Percentiles rank a stretch among this genome's conserved stretches.
Conservation (phyloP, 2,888 invertebrate genomes). For the Apamea anceps region DNA sequence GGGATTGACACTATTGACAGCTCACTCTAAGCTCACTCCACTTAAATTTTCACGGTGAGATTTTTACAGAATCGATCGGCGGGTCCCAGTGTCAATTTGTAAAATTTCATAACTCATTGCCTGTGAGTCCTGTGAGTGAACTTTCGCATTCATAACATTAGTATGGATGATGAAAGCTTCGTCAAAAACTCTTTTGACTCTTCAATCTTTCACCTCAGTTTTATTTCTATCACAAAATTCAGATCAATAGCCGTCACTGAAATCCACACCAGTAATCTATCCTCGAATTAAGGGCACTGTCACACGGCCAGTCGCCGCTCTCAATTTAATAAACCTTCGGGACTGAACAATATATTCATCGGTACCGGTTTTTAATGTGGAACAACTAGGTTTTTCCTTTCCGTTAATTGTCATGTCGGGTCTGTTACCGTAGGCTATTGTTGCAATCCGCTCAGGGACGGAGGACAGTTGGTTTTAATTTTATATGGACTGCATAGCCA, state of each 20-base stretch:
- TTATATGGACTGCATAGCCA: slow-evolving; percentile 18
- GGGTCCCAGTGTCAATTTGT: too few relatives aligned
- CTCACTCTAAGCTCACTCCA: too few relatives aligned
- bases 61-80: too few relatives aligned
- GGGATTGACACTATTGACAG: too few relatives aligned
- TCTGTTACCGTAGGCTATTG: slow-evolving; percentile 67
- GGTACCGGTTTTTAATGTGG: slow-evolving; percentile 67
- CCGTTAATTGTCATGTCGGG: slow-evolving; percentile 77
- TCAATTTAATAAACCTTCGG: slow-evolving; percentile 61
- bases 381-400: slow-evolving; percentile 78
- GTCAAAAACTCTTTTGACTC: not conserved
- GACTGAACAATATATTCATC: slow-evolving; percentile 61
- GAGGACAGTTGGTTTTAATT: slow-evolving; percentile 25
- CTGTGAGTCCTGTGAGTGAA: not conserved
- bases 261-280: slow-evolving; percentile 59
- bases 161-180: not conserved
- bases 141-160: not conserved
- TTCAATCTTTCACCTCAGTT: not conserved
- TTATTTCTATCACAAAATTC: slow-evolving; percentile 20
- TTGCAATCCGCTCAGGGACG: slow-evolving; percentile 60
- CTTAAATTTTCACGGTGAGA: too few relatives aligned
- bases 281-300: slow-evolving; percentile 58
- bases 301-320: slow-evolving; percentile 48
- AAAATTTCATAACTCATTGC: not conserved
- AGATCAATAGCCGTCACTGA: slow-evolving; percentile 47